phyloP scores from a whole-genome alignment of 2,113 vertebrate species.

The Dryoscopus gambensis region DNA sequence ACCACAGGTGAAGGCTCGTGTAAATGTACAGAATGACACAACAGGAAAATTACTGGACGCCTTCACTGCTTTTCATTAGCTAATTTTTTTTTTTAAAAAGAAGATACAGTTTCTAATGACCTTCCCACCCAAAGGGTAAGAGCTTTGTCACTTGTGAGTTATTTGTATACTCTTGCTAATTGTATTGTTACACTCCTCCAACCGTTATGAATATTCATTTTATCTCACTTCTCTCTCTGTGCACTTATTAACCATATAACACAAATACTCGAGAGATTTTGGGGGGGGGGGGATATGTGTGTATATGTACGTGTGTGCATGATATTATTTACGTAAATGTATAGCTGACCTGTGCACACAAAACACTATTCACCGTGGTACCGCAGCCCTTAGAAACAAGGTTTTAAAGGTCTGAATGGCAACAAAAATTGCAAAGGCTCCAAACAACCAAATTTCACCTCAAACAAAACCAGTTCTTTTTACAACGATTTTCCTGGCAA shows the following conservation, averaged over 20 bases:
- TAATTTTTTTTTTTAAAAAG: neutral
- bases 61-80: neutral
- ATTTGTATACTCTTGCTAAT: constrained; percentile 57
- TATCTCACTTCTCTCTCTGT: constrained; percentile 36
- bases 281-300: too few species aligned
- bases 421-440: neutral
- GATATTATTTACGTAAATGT: neutral
- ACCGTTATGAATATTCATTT: constrained; percentile 57
- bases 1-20: neutral
- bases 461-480: constrained; percentile 26
- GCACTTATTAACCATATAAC: constrained; percentile 38
- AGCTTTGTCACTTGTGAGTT: constrained; percentile 48
- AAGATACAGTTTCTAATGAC: constrained; percentile 14
- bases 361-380: neutral
- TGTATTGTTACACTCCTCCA: constrained; percentile 46
- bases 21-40: neutral
- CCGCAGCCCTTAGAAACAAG: neutral
- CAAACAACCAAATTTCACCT: constrained; percentile 26
- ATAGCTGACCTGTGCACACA: neutral
- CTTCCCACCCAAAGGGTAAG: constrained; percentile 3
- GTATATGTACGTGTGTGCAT: neutral
- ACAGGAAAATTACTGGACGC: neutral
- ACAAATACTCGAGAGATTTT: neutral
- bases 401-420: neutral
- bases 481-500: neutral